Evolutionary conservation across 2,113 vertebrate species (phyloP).

Genomic region (Alligator mississippiensis): DNA sequence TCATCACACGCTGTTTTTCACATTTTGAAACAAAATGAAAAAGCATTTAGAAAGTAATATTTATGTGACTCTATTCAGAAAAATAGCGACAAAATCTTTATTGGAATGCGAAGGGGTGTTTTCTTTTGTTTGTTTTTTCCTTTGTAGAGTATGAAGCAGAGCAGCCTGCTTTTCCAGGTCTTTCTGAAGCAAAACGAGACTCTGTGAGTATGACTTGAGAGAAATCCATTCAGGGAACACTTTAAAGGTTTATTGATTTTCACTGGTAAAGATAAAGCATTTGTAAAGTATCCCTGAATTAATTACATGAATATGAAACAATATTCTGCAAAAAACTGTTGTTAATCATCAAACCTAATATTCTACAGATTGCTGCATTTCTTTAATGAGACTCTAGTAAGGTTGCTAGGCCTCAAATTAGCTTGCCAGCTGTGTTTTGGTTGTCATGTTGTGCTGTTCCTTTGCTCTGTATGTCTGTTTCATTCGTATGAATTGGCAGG

Average conservation of each 20-base stretch:
- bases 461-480: background rate
- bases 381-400: background rate
- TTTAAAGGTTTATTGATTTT: background rate
- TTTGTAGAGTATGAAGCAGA: slow-evolving; percentile 80
- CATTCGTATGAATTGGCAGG: background rate
- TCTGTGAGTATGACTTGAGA: background rate
- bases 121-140: background rate
- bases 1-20: background rate
- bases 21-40: background rate
- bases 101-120: background rate
- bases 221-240: background rate
- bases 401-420: background rate
- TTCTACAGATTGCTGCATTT: background rate
- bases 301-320: background rate
- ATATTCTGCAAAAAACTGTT: background rate
- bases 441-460: background rate
- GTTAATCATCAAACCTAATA: background rate
- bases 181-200: slow-evolving; percentile 4
- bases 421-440: slow-evolving; percentile 10
- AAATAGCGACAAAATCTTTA: background rate
- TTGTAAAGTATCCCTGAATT: background rate
- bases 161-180: slow-evolving; percentile 60
- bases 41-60: background rate
- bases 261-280: background rate
- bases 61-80: background rate